Evolutionary conservation across 2,113 vertebrate genomes (phyloP).

Genomic region (Saimiri boliviensis): DNA sequence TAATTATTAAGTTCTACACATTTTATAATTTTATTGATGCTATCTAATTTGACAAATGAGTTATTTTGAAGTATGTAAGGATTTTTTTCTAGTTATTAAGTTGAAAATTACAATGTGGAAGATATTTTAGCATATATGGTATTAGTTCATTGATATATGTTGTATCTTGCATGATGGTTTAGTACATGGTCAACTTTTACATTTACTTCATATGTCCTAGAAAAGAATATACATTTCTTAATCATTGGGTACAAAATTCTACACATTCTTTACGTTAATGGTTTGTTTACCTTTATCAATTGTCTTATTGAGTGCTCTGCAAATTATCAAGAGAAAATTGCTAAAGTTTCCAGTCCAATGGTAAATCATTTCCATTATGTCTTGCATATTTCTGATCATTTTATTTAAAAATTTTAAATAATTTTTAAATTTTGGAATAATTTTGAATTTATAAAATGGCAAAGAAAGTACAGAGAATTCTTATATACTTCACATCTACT

Average conservation of each 20-base stretch:
- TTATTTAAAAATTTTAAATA: not conserved
- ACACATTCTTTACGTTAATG: not conserved
- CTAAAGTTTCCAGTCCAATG: not conserved
- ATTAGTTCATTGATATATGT: not conserved
- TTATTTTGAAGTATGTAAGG: not conserved
- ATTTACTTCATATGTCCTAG: not conserved
- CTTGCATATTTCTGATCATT: not conserved
- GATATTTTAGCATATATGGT: not conserved
- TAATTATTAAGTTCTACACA: not conserved
- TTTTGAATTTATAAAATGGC: not conserved
- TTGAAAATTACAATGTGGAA: not conserved
- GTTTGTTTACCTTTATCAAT: not conserved
- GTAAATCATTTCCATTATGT: not conserved
- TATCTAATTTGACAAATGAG: not conserved
- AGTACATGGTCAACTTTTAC: not conserved
- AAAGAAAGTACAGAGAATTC: not conserved
- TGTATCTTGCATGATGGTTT: not conserved
- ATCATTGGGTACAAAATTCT: not conserved
- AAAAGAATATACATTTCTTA: not conserved
- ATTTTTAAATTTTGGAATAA: not conserved
- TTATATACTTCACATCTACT: not conserved
- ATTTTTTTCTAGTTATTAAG: not conserved
- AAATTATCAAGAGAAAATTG: not conserved
- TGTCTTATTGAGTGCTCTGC: not conserved
- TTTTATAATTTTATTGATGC: not conserved